phyloP scores from a whole-genome alignment of 2,113 vertebrate species.

The Strix uralensis region DNA sequence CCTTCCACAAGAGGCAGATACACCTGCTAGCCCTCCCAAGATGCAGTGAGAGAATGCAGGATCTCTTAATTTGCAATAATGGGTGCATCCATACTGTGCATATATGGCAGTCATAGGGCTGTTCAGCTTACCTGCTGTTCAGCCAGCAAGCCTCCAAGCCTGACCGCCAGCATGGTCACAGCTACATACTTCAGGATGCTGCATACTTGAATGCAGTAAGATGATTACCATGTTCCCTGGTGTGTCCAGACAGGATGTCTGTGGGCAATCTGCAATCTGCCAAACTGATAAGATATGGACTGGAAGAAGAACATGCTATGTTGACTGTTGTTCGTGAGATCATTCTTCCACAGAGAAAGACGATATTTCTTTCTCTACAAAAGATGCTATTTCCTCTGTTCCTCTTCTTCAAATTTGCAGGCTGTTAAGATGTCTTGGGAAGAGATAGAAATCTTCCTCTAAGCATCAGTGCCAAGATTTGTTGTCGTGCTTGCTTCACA shows the following conservation, averaged over 20 bases:
- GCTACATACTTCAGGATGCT: not conserved
- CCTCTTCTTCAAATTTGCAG: not conserved
- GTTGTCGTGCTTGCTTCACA: not conserved
- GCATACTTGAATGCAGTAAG: not conserved
- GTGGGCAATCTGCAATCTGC: constrained; percentile 35
- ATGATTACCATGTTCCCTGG: not conserved
- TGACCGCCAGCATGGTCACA: not conserved
- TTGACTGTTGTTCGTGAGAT: not conserved
- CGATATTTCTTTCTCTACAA: not conserved
- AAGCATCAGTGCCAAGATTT: not conserved
- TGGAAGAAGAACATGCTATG: constrained; percentile 4
- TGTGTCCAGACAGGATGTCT: constrained; percentile 21
- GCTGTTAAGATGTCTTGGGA: not conserved
- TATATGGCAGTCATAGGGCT: not conserved
- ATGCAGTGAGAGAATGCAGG: fast-evolving
- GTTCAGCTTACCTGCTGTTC: not conserved
- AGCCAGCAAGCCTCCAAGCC: not conserved
- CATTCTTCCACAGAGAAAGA: not conserved
- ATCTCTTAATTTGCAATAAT: not conserved
- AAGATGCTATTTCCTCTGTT: not conserved
- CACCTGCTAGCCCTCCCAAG: fast-evolving
- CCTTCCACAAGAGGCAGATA: not conserved
- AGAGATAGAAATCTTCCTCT: not conserved
- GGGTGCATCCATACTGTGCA: not conserved
- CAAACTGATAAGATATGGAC: not conserved